Conservation (phyloP, 1,140 invertebrate species). For the Penaeus indicus region DNA sequence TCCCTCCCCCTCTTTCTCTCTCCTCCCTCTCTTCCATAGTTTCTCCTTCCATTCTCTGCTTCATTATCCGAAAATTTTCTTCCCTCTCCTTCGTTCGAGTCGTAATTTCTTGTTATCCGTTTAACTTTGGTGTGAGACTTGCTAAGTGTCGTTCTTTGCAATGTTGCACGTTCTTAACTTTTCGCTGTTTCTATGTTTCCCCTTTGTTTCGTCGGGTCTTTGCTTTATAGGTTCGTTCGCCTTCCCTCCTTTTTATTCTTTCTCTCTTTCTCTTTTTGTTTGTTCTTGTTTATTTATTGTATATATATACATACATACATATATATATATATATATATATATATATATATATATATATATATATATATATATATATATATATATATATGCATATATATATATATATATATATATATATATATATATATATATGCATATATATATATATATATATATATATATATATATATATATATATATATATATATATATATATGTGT, state of each 20-base stretch:
- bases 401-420: neutral
- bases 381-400: neutral
- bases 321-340: neutral
- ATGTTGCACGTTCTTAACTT: no score
- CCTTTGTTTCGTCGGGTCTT: neutral
- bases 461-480: neutral
- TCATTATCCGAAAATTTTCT: no score
- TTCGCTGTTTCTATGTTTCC: neutral
- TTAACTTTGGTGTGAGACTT: no score
- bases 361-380: neutral
- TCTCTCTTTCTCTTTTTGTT: neutral
- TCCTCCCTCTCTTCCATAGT: neutral
- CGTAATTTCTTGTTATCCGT: no score
- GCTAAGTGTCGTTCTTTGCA: no score
- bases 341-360: neutral
- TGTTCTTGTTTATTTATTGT: neutral
- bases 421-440: neutral
- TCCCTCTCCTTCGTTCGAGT: no score
- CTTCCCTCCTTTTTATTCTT: neutral
- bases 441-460: neutral
- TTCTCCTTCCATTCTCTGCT: neutral
- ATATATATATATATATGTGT: neutral
- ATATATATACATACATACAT: neutral
- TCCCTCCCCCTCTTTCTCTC: neutral
- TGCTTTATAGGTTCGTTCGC: neutral